Evolutionary conservation across 1,140 invertebrate genomes (phyloP).

Genomic region (Lepidurus couesii): DNA sequence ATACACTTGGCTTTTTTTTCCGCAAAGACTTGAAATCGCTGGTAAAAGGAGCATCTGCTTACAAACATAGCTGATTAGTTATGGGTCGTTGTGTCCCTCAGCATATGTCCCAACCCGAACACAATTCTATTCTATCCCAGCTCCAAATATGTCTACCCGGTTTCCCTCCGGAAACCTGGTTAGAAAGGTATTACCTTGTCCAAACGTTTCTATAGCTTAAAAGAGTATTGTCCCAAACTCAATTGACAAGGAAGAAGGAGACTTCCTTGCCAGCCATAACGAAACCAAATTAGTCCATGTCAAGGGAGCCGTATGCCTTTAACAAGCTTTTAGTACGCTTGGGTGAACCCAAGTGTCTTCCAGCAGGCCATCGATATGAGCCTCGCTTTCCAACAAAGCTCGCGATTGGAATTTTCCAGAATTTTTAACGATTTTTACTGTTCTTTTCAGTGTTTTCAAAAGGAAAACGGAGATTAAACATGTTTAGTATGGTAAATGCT

Average conservation of each 20-base stretch:
- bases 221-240: background rate
- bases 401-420: too few species aligned
- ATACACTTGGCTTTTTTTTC: background rate
- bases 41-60: background rate
- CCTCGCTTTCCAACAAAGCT: too few species aligned
- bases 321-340: background rate
- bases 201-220: conserved; percentile 16
- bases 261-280: background rate
- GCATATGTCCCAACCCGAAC: background rate
- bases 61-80: conserved; percentile 22
- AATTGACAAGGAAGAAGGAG: conserved; percentile 7
- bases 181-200: background rate
- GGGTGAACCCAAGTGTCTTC: background rate
- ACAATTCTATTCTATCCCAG: background rate
- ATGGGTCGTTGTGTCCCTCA: conserved; percentile 8
- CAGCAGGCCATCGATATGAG: background rate
- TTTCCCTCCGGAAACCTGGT: background rate
- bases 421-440: too few species aligned
- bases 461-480: too few species aligned
- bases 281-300: background rate
- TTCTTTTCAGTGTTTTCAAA: too few species aligned
- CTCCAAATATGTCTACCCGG: background rate
- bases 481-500: too few species aligned
- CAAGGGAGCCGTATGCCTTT: background rate
- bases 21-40: background rate